Evolutionary conservation across 2,888 invertebrate genomes (phyloP).

Genomic region (Heliconius erato): DNA sequence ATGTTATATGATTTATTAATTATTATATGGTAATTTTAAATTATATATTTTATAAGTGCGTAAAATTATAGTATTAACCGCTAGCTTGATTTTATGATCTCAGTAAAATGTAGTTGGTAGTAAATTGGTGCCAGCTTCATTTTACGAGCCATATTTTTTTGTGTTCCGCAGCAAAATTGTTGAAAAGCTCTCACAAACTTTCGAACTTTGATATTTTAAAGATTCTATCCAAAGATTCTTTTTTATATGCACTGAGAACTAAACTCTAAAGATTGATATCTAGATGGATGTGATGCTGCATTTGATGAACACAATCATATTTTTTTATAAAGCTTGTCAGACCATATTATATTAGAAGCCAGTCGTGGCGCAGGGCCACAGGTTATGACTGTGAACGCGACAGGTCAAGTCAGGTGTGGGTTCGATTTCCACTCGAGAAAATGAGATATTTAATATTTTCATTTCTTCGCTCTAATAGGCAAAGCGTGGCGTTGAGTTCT

Average conservation of each 20-base stretch:
- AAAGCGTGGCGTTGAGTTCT: no score
- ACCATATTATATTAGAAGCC: no score
- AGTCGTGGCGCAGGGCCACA: no score
- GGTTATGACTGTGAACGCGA: no score
- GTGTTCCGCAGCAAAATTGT: slow-evolving; percentile 16
- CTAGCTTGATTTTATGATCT: slow-evolving; percentile 43
- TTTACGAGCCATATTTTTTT: slow-evolving; percentile 39
- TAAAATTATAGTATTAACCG: slow-evolving; percentile 31
- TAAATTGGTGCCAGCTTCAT: slow-evolving; percentile 37
- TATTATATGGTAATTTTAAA: neutral
- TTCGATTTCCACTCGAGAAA: no score
- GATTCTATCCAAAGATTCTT: neutral
- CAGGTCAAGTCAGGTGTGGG: no score
- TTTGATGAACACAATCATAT: no score
- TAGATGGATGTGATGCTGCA: neutral
- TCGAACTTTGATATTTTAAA: neutral
- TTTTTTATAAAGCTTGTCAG: no score
- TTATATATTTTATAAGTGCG: neutral
- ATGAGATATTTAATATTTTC: no score
- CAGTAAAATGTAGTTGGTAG: slow-evolving; percentile 43
- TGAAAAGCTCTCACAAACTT: slow-evolving; percentile 18
- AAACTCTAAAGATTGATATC: neutral
- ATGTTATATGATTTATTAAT: no score
- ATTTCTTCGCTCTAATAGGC: no score
- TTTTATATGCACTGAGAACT: neutral